Percentiles rank a stretch among this genome's conserved stretches.
Conservation (phyloP, 2,113 vertebrate genomes). For the Tenrec ecaudatus region DNA sequence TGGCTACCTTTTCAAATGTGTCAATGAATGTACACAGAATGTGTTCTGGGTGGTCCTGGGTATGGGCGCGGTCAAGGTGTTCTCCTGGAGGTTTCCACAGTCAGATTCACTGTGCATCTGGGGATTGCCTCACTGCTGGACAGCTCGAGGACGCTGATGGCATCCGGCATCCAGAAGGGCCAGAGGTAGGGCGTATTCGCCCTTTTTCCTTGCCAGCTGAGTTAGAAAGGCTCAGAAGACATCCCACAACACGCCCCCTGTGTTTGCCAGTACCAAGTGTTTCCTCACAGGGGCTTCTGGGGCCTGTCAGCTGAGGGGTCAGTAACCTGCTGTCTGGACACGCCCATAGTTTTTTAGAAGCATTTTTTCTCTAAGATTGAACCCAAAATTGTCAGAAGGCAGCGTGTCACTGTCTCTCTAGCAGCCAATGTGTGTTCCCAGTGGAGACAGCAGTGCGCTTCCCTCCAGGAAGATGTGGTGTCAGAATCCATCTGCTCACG, state of each 20-base stretch:
- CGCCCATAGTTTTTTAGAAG: background rate
- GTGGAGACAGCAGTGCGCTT: constrained; percentile 76
- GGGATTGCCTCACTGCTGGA: constrained; percentile 11
- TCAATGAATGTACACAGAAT: constrained; percentile 68
- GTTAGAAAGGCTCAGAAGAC: constrained; percentile 42
- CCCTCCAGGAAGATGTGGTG: constrained; percentile 73
- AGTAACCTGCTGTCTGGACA: constrained; percentile 62
- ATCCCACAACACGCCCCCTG: background rate
- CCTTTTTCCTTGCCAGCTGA: constrained; percentile 73
- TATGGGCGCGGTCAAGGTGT: background rate
- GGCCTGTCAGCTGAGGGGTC: constrained; percentile 40
- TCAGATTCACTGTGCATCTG: background rate
- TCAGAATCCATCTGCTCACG: constrained; percentile 78
- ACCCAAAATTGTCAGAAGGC: constrained; percentile 82
- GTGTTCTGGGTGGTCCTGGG: no score
- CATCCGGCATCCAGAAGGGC: constrained; percentile 36
- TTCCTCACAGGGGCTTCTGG: constrained; percentile 55
- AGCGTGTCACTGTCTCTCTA: constrained; percentile 68
- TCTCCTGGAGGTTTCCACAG: constrained; percentile 64
- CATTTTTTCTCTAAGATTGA: constrained; percentile 74
- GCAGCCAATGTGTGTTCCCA: constrained; percentile 80
- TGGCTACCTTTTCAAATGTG: constrained; percentile 52
- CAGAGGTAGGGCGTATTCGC: constrained; percentile 51
- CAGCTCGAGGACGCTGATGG: background rate
- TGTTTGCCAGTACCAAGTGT: background rate